Conservation (phyloP, 2,113 vertebrate species). For the Collichthys lucidus region DNA sequence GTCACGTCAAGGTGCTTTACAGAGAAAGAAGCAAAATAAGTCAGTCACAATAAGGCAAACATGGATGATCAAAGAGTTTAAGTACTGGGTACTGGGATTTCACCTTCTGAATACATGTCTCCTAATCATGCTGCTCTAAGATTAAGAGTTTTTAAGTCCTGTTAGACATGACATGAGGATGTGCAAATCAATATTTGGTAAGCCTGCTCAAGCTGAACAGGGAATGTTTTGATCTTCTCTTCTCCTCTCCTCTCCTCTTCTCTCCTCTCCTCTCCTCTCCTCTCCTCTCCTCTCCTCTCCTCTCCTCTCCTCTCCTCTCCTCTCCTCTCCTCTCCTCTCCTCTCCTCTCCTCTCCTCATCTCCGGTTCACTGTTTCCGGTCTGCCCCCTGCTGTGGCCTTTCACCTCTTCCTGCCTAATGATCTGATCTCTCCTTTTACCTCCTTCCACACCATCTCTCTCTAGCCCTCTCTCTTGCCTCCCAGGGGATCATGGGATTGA, state of each 20-base stretch:
- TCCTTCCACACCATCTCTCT: conserved; percentile 38
- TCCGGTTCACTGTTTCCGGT: conserved; percentile 25
- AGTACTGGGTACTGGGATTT: neutral
- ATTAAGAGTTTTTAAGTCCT: conserved; percentile 62
- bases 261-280: conserved; percentile 20
- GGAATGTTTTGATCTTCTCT: conserved; percentile 39
- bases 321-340: conserved; percentile 13
- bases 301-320: conserved; percentile 25
- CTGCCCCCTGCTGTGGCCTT: conserved; percentile 42
- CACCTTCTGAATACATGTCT: conserved; percentile 13
- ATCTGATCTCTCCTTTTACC: conserved; percentile 54
- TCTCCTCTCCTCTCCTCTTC: conserved; percentile 18
- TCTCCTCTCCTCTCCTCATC: conserved; percentile 13
- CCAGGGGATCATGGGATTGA: conserved; percentile 53
- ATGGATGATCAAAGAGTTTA: conserved; percentile 4
- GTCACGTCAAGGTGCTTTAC: neutral
- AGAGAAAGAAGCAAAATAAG: conserved; percentile 1
- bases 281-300: neutral
- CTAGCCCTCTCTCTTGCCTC: conserved; percentile 41
- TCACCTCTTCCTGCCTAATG: conserved; percentile 69
- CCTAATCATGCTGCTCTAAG: conserved; percentile 33
- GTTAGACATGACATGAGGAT: conserved; percentile 52
- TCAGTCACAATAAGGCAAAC: neutral
- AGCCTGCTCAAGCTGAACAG: conserved; percentile 46
- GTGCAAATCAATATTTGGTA: conserved; percentile 58